Percentiles rank a stretch among this genome's conserved stretches.
Evolutionary conservation across 2,797 vertebrate genomes (phyloP).

Genomic region (Notolabrus celidotus): DNA sequence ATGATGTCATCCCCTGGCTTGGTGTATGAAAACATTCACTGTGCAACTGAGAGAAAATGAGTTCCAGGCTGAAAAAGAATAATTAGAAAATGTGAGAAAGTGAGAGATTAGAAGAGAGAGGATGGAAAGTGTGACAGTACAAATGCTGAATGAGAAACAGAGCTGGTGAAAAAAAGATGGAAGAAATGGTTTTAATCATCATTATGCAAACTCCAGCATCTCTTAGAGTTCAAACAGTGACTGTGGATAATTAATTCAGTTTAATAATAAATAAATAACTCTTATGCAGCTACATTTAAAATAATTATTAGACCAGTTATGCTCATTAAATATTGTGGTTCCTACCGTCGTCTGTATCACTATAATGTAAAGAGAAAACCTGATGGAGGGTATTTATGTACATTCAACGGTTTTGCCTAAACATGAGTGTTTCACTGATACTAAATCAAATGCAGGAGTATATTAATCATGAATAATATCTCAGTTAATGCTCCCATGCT

Average conservation of each 20-base stretch:
- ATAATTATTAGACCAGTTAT: constrained; percentile 35
- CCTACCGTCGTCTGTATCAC: constrained; percentile 7
- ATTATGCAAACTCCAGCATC: constrained; percentile 42
- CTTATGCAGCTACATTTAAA: constrained; percentile 26
- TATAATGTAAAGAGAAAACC: constrained; percentile 20
- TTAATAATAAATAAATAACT: constrained; percentile 52
- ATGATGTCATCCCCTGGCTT: constrained; percentile 12
- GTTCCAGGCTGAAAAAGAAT: background rate
- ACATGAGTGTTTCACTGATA: constrained; percentile 31
- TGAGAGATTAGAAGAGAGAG: constrained; percentile 15
- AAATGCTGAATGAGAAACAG: constrained; percentile 39
- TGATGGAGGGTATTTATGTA: constrained; percentile 24
- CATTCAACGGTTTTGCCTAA: constrained; percentile 24
- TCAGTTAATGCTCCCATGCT: constrained; percentile 6
- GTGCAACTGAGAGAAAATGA: constrained; percentile 9
- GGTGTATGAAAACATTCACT: constrained; percentile 3
- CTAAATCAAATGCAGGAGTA: constrained; percentile 20
- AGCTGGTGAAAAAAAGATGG: constrained; percentile 9
- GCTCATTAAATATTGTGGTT: constrained; percentile 26
- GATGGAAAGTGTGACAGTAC: constrained; percentile 18
- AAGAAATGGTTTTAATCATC: constrained; percentile 41
- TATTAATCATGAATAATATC: constrained; percentile 18
- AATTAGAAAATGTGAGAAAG: constrained; percentile 8
- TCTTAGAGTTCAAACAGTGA: constrained; percentile 43
- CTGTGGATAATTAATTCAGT: constrained; percentile 43